phyloP scores from a whole-genome alignment of 2,113 vertebrate genomes.

The Columba livia region DNA sequence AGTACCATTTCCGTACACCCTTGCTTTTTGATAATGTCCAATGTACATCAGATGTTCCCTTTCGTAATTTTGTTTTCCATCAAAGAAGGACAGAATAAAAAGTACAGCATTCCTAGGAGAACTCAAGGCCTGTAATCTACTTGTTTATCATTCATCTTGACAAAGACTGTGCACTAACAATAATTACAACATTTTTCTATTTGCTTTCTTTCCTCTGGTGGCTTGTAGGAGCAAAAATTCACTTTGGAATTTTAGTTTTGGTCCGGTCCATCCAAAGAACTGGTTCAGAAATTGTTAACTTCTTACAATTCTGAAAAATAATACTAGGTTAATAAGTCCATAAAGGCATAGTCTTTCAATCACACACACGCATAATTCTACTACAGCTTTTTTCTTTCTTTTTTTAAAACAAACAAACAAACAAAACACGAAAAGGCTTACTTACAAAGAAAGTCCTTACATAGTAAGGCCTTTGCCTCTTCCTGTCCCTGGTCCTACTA shows the following conservation, averaged over 20 bases:
- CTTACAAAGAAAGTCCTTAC: not conserved
- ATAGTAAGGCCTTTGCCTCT: not conserved
- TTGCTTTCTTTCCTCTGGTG: not conserved
- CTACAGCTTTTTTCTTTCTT: not conserved
- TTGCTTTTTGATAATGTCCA: not conserved
- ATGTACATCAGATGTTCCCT: not conserved
- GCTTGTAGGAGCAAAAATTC: not conserved
- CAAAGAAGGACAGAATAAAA: not conserved
- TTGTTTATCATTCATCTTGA: not conserved
- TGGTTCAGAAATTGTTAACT: not conserved
- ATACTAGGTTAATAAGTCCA: not conserved
- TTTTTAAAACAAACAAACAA: no score
- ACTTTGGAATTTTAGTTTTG: not conserved
- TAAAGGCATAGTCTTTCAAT: not conserved
- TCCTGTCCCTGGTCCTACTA: not conserved
- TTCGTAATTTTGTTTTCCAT: not conserved
- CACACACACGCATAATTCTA: not conserved
- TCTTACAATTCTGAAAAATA: not conserved
- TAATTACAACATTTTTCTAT: not conserved
- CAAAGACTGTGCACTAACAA: not conserved
- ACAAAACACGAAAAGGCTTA: not conserved
- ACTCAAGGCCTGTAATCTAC: not conserved
- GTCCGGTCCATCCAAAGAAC: not conserved
- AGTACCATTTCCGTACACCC: not conserved
- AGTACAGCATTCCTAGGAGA: not conserved